Evolutionary conservation across 2,888 invertebrate species (phyloP), one percentile per base, ranked within the genome.

Genomic region (Azorinus chamasolen): DNA sequence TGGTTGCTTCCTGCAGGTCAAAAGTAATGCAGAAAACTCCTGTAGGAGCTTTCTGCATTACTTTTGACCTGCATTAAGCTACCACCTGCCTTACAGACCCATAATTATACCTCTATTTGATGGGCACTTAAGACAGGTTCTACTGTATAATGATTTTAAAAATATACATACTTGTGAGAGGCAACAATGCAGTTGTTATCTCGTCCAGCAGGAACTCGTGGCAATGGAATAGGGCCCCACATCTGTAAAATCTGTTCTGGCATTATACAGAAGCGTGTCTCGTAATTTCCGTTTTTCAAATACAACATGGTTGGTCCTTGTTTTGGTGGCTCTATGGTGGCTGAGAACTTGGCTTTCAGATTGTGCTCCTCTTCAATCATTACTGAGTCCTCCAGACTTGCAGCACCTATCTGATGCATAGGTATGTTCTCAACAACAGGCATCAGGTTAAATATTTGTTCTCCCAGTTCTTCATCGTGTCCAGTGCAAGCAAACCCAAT

Each of bases 141-240:
- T n/a, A n/a, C n/a, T n/a, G n/a, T n/a, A n/a, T n/a, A n/a, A n/a
- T n/a, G n/a, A n/a, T n/a, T n/a, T n/a, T n/a, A n/a, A n/a, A n/a
- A n/a, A n/a, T n/a, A 6, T 4, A 79, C 84, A 82, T 87, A 90
- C 90, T 83, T 90, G 85, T 92, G 92, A n/a, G 91, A 89, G 8
- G 91, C 92, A 5, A 92, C 92, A 27, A 88, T 74, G 82, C 92
- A 92, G 37, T 85, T 85, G 76, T 92, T 92, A 58, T 89, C 87
- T 22, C 78, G 84, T 20, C 89, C 92, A 3, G 87, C 70, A n/a
- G 91, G 89, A 53, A 91, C 79, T 57, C 83, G 70, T 18, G 90
- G 88, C 39, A 92, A 84, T 1, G 92, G 90, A 18, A 92, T 88
- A 1, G 92, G 92, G 50, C 92, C 92, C 92, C 92, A 92, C 83